These are phyloP conservation scores for Drosophila borborema DNA, from an alignment of 2,888 invertebrate genomes.

Conservation along the genomic window DNA sequence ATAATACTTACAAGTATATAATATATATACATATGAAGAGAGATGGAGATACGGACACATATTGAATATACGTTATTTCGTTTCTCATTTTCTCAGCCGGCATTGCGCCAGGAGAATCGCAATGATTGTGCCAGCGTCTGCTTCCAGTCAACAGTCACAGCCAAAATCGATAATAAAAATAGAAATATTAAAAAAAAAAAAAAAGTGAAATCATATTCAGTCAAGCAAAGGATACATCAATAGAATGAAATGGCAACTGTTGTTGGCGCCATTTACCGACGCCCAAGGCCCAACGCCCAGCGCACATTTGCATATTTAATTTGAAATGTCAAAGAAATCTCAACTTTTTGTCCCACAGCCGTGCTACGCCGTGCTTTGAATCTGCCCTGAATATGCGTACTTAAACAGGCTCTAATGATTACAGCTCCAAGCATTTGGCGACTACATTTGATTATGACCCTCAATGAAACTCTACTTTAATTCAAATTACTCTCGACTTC, in stretches of 20 bases:
- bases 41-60: not conserved
- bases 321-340: conserved; percentile 40
- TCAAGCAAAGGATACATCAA: conserved; percentile 48
- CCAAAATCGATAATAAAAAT: conserved; percentile 51
- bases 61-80: conserved; percentile 31
- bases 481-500: conserved; percentile 1
- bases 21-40: not conserved
- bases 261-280: conserved; percentile 33
- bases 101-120: conserved; percentile 16
- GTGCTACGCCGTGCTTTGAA: conserved; percentile 1
- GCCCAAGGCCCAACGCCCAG: conserved; percentile 3
- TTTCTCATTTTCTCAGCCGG: conserved; percentile 22
- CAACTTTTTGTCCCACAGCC: conserved; percentile 16
- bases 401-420: conserved; percentile 10
- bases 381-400: conserved; percentile 12
- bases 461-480: not conserved
- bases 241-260: conserved; percentile 45
- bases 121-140: conserved; percentile 15
- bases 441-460: not conserved
- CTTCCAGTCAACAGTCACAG: conserved; percentile 18
- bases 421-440: conserved; percentile 1
- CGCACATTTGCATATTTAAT: conserved; percentile 63
- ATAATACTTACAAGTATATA: conserved; percentile 14
- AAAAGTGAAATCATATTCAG: conserved; percentile 49
- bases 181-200: conserved; percentile 4